Percentiles rank a stretch among this genome's conserved stretches.
Evolutionary conservation across 2,888 invertebrate species (phyloP).

Genomic region (Drosophila tanythrix): DNA sequence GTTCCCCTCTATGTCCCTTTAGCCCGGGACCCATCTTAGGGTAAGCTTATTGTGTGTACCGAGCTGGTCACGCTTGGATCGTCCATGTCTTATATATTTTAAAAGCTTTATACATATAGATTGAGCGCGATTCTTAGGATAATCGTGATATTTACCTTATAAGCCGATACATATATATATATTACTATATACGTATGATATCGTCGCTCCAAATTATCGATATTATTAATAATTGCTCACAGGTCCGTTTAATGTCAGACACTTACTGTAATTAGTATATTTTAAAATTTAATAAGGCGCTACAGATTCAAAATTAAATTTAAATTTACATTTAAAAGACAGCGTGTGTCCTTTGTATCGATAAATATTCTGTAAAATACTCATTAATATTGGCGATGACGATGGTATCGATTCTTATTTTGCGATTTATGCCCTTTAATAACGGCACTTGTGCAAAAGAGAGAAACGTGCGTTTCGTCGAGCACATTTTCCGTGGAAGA

Average conservation of each 20-base stretch:
- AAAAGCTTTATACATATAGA: neutral
- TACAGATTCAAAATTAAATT: neutral
- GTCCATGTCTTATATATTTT: neutral
- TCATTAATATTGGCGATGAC: neutral
- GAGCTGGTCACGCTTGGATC: no score
- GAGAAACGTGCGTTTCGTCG: neutral
- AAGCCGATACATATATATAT: neutral
- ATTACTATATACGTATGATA: no score
- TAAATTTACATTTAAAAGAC: neutral
- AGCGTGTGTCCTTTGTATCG: neutral
- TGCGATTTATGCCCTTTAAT: neutral
- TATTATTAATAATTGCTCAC: no score
- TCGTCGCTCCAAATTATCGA: conserved; percentile 1
- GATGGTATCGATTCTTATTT: neutral
- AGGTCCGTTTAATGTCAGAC: neutral
- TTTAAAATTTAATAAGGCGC: neutral
- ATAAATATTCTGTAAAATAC: neutral
- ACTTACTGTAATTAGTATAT: neutral
- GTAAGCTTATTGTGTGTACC: no score
- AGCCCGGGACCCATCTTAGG: no score
- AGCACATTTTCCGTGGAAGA: neutral
- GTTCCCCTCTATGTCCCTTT: no score
- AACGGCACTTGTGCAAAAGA: conserved; percentile 30
- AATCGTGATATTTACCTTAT: neutral
- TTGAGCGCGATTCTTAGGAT: neutral